Base-by-base conservation (phyloP, 2,888 invertebrate species). In the Coleophora flavipennella region DNA sequence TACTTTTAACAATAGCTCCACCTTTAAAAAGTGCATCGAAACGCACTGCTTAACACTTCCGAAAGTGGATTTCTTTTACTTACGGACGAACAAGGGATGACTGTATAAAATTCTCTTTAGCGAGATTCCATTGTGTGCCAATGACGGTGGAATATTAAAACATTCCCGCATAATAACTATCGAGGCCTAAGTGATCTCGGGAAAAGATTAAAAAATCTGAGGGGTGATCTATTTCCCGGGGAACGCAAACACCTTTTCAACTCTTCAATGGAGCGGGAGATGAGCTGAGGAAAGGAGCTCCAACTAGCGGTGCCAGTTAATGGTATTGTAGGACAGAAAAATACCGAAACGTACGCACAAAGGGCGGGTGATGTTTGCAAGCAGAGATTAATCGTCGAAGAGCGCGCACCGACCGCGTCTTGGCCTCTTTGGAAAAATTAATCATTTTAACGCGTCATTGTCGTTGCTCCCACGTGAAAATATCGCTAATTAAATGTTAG, bases 221-320 rank as follows among this genome's bases (percentile, higher is more conserved):
- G 79, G 84, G 83, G 81, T 68, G 68, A 72, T 74, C 77, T 76
- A 78, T 81, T 83, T 81, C 79, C 70, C 66, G 64, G 67, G 57
- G 62, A 69, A 67, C 84, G 85, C 71, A 85, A 85, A 85, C 85
- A 85, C 84, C 85, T 85, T 74, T 85, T 85, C 76, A 85, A 76
- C 69, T 70, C 72, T 71, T 81, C 77, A 83, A 83, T 76, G 60
- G 80, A 62, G 67, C 68, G 74, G 75, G 71, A 61, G 62, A 72
- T 61, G 53, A 72, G 65, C 62, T 65, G 62, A 65, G 61, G 64
- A 64, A 57, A 56, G 66, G 62, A 63, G 66, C 58, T 73, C 76
- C 77, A 80, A 84, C 84, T 83, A 83, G 75, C 76, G 72, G 72
- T 72, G 76, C 71, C 78, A 78, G 76, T 79, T 80, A 80, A 83